Evolutionary conservation across 2,113 vertebrate species (phyloP).

Genomic region (Pollimyrus isidori): DNA sequence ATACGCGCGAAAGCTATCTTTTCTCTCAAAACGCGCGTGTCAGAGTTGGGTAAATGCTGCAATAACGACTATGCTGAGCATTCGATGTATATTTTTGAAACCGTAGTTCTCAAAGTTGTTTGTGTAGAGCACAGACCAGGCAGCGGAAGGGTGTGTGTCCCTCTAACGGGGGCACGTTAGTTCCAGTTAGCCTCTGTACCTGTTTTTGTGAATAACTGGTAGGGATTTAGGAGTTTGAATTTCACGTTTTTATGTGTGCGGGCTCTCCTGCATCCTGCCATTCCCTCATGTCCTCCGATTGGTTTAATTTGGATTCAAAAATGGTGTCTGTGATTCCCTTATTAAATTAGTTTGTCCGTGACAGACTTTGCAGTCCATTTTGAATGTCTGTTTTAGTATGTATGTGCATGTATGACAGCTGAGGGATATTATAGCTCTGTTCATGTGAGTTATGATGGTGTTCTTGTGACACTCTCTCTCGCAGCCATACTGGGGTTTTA

Average conservation of each 20-base stretch:
- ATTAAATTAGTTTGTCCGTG: not conserved
- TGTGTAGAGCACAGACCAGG: not conserved
- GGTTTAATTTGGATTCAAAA: not conserved
- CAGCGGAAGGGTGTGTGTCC: not conserved
- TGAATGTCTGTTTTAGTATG: not conserved
- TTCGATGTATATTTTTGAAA: not conserved
- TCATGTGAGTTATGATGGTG: not conserved
- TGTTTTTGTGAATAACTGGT: not conserved
- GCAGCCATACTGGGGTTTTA: not conserved
- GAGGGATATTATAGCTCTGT: not conserved
- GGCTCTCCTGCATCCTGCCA: not conserved
- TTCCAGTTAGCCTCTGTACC: not conserved
- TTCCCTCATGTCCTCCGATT: not conserved
- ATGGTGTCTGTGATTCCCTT: not conserved
- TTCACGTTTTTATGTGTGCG: not conserved
- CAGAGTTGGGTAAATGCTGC: not conserved
- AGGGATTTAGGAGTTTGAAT: not conserved
- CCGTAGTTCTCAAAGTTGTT: not conserved
- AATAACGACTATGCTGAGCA: not conserved
- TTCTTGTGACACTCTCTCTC: too few species aligned
- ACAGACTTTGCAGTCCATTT: not conserved
- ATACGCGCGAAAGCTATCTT: not conserved
- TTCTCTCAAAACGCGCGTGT: not conserved
- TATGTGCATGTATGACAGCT: not conserved
- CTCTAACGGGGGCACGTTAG: not conserved